phyloP scores from a whole-genome alignment of 2,888 invertebrate species.

The Lysandra coridon region DNA sequence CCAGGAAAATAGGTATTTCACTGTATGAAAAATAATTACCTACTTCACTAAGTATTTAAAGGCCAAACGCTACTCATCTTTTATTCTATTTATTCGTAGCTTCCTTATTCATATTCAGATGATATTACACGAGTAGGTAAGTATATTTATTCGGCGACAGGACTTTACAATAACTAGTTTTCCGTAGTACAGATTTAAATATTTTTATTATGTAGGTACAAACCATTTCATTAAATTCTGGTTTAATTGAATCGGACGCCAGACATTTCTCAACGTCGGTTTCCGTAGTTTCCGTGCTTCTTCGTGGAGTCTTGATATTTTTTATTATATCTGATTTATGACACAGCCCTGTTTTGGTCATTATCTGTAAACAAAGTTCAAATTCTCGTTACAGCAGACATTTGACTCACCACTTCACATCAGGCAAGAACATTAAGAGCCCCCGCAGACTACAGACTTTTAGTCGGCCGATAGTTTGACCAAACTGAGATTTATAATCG shows the following conservation, averaged over 20 bases:
- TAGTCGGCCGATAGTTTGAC: no score
- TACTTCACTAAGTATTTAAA: no score
- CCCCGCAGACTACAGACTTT: no score
- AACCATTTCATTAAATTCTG: conserved; percentile 8
- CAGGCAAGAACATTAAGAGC: neutral
- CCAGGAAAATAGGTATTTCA: neutral
- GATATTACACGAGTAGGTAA: no score
- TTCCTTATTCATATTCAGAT: no score
- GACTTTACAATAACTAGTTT: no score
- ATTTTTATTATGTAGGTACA: neutral
- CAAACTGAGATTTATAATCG: no score
- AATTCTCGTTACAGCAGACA: conserved; percentile 31
- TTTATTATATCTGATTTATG: conserved; percentile 39
- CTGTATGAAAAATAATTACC: neutral
- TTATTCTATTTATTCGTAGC: no score
- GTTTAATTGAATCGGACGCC: neutral
- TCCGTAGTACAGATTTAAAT: neutral
- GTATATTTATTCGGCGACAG: no score
- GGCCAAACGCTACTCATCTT: no score
- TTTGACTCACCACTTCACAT: neutral
- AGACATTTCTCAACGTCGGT: neutral
- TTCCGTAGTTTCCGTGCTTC: neutral
- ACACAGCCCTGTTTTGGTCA: conserved; percentile 46
- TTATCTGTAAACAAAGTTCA: conserved; percentile 43
- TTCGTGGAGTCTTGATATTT: conserved; percentile 15